Base-by-base conservation (phyloP, 1,140 invertebrate species). In the Dendrolimus punctatus region DNA sequence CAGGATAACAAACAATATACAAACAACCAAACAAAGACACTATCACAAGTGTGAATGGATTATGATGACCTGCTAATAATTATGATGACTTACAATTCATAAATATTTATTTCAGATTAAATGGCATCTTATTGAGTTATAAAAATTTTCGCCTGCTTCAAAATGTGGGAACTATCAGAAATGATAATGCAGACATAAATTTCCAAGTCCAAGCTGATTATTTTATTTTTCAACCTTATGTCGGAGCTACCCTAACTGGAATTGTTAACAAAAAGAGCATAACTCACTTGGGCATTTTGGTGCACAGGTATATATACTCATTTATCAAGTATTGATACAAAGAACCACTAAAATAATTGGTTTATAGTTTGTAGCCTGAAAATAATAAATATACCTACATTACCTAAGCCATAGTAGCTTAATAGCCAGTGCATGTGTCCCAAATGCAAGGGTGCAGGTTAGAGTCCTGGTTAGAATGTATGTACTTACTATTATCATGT, bases 141-240 rank as follows among this genome's bases (percentile, higher is more conserved):
- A 88, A 90, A 73, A 92, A 92, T 67, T 80, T 90, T 37, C 89
- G 88, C 69, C 61, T 92, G 9, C 62, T 91, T 23, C 87, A 87
- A 54, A 73, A 89, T 54, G 54, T 88, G 8, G 89, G 89, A 55
- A 68, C 79, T 23, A 88, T 90, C 55, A 71, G 88, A 46, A 84
- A 89, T 61, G 91, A 92, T 55, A 87, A 84, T 60, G 85, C 80
- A 56, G 91, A 89, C 55, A 88, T 91, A 60, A 88, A 92, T 62
- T 71, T 91, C 44, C 88, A 92, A 76, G 85, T 92, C 8, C 85
- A 90, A 80, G 90, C 89, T 40, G 90, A 91, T 62, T 92, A 91
- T 76, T 92, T 90, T 75, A 75, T 92, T 55, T 93, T 93, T 71
- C 71, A 71, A 10, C 87, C 87, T 6, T 63, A 74, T 64, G 73